Evolutionary conservation across 2,888 invertebrate species (phyloP).

Genomic region (Rhodophaea formosa): DNA sequence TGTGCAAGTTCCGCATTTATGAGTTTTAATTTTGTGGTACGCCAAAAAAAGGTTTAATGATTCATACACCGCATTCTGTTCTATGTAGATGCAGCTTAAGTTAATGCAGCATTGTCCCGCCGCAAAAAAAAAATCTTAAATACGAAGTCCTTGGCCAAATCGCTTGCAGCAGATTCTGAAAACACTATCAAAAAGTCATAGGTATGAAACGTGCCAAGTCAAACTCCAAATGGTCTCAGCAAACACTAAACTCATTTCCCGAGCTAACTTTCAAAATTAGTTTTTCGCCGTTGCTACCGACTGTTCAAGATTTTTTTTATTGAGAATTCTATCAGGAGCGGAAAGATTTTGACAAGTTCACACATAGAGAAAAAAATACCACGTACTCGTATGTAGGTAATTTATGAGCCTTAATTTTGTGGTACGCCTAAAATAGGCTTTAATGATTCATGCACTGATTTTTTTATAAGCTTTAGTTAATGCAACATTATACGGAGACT

Average conservation of each 20-base stretch:
- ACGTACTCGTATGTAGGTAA: too few species aligned
- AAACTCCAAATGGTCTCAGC: slow-evolving; percentile 5
- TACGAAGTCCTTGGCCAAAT: slow-evolving; percentile 2
- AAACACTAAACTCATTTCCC: slow-evolving; percentile 14
- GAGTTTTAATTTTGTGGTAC: too few species aligned
- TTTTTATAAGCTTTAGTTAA: too few species aligned
- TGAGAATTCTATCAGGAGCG: not conserved
- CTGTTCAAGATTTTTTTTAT: slow-evolving; percentile 9
- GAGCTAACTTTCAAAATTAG: slow-evolving; percentile 13
- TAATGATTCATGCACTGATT: too few species aligned
- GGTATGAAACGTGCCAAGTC: slow-evolving; percentile 10
- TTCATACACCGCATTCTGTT: too few species aligned
- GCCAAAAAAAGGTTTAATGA: too few species aligned
- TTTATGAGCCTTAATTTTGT: too few species aligned
- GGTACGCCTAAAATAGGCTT: too few species aligned
- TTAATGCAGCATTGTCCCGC: too few species aligned
- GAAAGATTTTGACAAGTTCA: not conserved
- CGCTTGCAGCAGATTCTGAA: slow-evolving; percentile 7
- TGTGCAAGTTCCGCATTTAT: too few species aligned
- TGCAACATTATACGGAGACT: not conserved
- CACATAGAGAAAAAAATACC: too few species aligned
- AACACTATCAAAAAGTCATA: slow-evolving; percentile 7
- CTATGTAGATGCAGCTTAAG: too few species aligned
- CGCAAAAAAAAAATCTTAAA: not conserved
- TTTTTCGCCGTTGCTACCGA: slow-evolving; percentile 6